Conservation (phyloP, 2,113 vertebrate species). For the Lepus timidus region DNA sequence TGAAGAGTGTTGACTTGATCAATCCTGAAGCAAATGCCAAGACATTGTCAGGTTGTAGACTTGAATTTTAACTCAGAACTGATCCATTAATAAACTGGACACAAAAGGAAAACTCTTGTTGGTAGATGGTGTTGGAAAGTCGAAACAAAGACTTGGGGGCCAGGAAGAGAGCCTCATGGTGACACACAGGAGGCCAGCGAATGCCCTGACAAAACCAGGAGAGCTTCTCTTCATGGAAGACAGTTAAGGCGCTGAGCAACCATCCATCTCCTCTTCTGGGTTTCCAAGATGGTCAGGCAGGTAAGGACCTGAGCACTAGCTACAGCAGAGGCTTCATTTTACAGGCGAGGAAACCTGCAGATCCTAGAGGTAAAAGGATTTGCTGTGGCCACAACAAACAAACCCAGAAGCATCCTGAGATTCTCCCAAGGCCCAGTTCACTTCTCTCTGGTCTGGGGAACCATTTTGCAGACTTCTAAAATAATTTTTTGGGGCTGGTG, state of each 20-base stretch:
- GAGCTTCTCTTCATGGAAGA: background rate
- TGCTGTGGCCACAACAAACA: background rate
- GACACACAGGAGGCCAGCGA: background rate
- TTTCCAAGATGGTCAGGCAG: background rate
- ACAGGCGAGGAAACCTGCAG: background rate
- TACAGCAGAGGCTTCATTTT: background rate
- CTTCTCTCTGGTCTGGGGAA: background rate
- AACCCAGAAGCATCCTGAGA: background rate
- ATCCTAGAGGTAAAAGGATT: background rate
- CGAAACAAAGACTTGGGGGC: background rate
- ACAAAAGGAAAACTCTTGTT: background rate
- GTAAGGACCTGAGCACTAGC: background rate
- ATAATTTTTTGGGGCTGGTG: background rate
- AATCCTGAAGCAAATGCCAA: background rate
- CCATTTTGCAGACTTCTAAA: background rate
- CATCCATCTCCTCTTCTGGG: background rate
- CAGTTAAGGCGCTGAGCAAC: background rate
- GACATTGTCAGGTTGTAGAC: background rate
- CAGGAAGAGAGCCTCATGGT: background rate
- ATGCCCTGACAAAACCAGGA: background rate
- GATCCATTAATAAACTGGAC: background rate
- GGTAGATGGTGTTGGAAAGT: background rate
- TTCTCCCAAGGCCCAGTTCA: background rate
- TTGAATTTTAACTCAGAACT: background rate
- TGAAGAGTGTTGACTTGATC: background rate